Evolutionary conservation across 2,113 vertebrate species (phyloP).

Genomic region (Siphamia tubifer): DNA sequence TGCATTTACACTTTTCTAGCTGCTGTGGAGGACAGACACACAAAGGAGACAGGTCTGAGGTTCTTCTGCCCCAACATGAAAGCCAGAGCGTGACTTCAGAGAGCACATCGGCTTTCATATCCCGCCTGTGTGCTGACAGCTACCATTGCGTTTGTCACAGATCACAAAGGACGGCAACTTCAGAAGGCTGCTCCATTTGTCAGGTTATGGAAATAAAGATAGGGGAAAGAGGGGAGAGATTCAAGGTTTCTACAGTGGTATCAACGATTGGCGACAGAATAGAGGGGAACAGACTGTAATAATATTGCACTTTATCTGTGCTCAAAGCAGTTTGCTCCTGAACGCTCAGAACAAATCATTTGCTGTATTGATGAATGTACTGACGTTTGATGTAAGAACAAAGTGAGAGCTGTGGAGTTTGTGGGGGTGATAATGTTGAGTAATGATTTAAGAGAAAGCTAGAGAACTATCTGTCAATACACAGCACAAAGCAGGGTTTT

Average conservation of each 20-base stretch:
- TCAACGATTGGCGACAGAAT: conserved; percentile 29
- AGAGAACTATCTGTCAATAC: background rate
- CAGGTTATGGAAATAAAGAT: conserved; percentile 51
- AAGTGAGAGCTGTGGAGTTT: background rate
- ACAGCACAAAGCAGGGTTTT: background rate
- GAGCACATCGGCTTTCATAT: conserved; percentile 37
- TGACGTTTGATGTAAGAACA: background rate
- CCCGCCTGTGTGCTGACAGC: conserved; percentile 36
- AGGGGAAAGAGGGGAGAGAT: conserved; percentile 7
- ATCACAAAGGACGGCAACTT: conserved; percentile 56
- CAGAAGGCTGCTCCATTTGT: conserved; percentile 42
- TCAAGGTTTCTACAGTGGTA: conserved; percentile 26
- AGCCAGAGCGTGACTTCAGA: conserved; percentile 44
- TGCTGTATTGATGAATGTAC: background rate
- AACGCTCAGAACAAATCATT: background rate
- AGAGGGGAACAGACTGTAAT: conserved; percentile 9
- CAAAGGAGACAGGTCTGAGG: conserved; percentile 40
- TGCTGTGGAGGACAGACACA: conserved; percentile 18
- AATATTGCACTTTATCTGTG: conserved; percentile 16
- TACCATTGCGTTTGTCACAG: conserved; percentile 43
- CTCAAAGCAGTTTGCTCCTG: background rate
- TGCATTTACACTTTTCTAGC: conserved; percentile 30
- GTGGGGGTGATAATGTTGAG: background rate
- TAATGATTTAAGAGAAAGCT: background rate
- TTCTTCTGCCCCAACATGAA: conserved; percentile 60